Base-by-base conservation (phyloP, 2,888 invertebrate species). In the Timema podura region DNA sequence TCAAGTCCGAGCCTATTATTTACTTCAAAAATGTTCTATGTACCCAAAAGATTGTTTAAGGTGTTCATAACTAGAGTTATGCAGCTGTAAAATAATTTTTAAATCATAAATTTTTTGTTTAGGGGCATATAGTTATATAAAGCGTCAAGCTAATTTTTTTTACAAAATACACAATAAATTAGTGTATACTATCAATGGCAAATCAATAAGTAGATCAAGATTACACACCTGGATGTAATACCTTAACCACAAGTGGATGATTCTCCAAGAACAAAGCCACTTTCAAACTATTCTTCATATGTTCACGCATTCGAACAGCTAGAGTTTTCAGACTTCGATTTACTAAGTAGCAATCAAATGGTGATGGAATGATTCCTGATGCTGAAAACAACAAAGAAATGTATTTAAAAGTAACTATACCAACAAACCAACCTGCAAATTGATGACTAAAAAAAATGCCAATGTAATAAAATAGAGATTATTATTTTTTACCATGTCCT, bases 301-400 rank as follows among this genome's bases (percentile, higher is more conserved):
- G 96, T 75, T 91, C 88, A 74, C 91, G 87, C 98, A 99, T 98
- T 69, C 98, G 86, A 46, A 98, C 77, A 6, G 93, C 90, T 46
- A 99, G 84, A 0, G 98, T 99, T 83, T 98, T 98, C 72, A 98
- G 82, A 77, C 98, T 95, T 73, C 96, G 87, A 79, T 93, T 95
- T 0, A 97, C 96, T 79, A 96, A 85, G 79, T 90, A 94, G 80
- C 98, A 98, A 81, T 99, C 99, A 79, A 97, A 96, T 0, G 99
- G 96, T 0, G 98, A 94, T 2, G 99, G 98, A 13, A 98, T 91
- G 59, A 93, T 89, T 68, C 99, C 99, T 85, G 92, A 87, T 6
- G 95, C 94, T 92, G 82, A 71, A 79, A 83, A 51, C 11, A 9
- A 68, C 44, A 8, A 47, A 48, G 48, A 10, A 3, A 49, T 49